phyloP scores from a whole-genome alignment of 2,797 vertebrate genomes.

The Chelon labrosus region DNA sequence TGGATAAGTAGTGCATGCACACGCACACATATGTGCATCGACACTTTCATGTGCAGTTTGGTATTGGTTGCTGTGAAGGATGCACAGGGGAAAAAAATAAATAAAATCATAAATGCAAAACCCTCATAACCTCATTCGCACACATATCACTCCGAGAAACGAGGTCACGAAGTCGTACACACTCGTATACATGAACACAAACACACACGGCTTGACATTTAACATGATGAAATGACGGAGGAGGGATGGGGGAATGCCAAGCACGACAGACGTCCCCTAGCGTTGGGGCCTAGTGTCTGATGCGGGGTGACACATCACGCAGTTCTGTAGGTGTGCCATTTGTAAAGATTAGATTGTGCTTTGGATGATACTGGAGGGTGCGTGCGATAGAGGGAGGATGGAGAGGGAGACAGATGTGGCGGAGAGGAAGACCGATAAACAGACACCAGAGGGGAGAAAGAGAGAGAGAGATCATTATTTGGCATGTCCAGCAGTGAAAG shows the following conservation, averaged over 20 bases:
- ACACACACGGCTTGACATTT: conserved; percentile 65
- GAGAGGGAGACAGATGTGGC: conserved; percentile 5
- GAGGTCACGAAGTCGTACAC: background rate
- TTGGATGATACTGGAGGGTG: conserved; percentile 53
- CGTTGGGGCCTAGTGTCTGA: conserved; percentile 46
- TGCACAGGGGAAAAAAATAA: background rate
- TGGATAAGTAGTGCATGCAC: too few relatives aligned
- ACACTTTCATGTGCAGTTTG: background rate
- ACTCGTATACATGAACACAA: conserved; percentile 19
- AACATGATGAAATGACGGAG: conserved; percentile 57
- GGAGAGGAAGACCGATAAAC: conserved; percentile 12
- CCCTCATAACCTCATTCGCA: background rate
- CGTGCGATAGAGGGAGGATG: conserved; percentile 8
- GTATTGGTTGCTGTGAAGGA: background rate
- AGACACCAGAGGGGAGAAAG: conserved; percentile 1
- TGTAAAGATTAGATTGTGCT: conserved; percentile 68
- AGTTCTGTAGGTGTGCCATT: conserved; percentile 58
- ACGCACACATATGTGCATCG: too few relatives aligned
- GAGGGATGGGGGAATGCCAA: conserved; percentile 44
- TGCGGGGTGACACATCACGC: conserved; percentile 60
- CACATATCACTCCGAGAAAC: background rate
- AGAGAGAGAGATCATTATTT: conserved; percentile 67
- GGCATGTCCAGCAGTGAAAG: conserved; percentile 58
- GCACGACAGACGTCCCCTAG: conserved; percentile 32
- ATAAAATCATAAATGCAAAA: background rate